Percentiles rank a stretch among this genome's conserved stretches.
phyloP scores from a whole-genome alignment of 64 coral and sea anemone species.

The Stichodactyla mertensii region DNA sequence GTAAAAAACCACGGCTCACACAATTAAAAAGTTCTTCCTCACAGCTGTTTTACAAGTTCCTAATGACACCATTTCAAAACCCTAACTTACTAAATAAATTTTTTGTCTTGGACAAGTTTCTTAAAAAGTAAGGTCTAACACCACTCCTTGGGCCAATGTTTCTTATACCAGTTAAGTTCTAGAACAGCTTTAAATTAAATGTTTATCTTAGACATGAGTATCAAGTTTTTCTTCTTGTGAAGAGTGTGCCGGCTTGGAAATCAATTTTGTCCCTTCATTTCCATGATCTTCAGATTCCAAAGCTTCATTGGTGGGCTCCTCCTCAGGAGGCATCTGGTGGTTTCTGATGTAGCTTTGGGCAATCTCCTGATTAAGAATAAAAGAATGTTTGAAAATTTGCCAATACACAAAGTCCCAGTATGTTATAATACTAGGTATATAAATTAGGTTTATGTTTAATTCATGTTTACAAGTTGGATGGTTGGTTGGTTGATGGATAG shows the following conservation, averaged over 20 bases:
- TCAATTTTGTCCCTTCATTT: not conserved
- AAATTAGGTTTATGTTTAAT: not conserved
- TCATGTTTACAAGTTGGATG: not conserved
- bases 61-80: too few species aligned
- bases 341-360: constrained; percentile 2
- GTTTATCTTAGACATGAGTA: not conserved
- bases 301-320: not conserved
- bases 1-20: too few species aligned
- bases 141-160: not conserved
- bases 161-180: not conserved
- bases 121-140: not conserved
- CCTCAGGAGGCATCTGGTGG: not conserved
- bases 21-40: too few species aligned
- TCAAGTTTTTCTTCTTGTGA: not conserved
- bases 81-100: too few species aligned
- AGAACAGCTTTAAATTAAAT: not conserved
- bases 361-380: not conserved
- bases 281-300: constrained; percentile 12
- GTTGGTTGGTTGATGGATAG: too few species aligned
- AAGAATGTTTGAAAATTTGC: not conserved
- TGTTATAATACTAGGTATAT: not conserved
- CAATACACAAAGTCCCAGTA: not conserved
- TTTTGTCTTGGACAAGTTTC: too few species aligned
- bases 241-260: constrained; percentile 8
- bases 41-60: too few species aligned